These are phyloP conservation scores for Potamarius usumacintae DNA, from an alignment of 2,113 vertebrate genomes.

Conservation along the genomic window DNA sequence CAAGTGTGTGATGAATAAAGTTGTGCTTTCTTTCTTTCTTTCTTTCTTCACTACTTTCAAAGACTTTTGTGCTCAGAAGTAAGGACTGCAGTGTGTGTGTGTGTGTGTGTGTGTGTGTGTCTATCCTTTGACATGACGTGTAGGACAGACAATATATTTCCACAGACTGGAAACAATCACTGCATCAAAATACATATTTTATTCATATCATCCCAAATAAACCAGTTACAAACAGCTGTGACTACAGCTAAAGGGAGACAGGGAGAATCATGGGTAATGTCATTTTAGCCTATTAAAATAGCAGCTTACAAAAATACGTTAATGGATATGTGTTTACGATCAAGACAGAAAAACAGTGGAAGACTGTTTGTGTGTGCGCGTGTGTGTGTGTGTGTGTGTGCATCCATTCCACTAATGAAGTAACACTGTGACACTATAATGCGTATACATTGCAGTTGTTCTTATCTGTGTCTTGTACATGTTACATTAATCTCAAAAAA, in stretches of 20 bases:
- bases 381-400: constrained; percentile 26
- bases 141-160: not conserved
- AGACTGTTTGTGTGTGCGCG: constrained; percentile 27
- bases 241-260: constrained; percentile 48
- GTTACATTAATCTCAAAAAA: constrained; percentile 21
- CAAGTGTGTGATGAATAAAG: too few relatives aligned
- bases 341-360: constrained; percentile 47
- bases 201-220: constrained; percentile 62
- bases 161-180: not conserved
- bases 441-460: constrained; percentile 16
- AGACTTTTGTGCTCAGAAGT: not conserved
- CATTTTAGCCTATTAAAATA: constrained; percentile 41
- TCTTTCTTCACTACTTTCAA: not conserved
- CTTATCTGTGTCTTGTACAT: not conserved
- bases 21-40: too few relatives aligned
- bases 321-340: constrained; percentile 48
- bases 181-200: constrained; percentile 72
- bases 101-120: not conserved
- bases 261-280: constrained; percentile 49
- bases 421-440: constrained; percentile 29
- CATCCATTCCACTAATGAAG: constrained; percentile 32
- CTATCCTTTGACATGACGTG: not conserved
- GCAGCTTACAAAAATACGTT: constrained; percentile 58
- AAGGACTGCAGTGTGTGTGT: not conserved
- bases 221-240: constrained; percentile 55